Evolutionary conservation across 1,140 invertebrate species (phyloP), one percentile per base, ranked within the genome.

Genomic region (Anthonomus grandis): DNA sequence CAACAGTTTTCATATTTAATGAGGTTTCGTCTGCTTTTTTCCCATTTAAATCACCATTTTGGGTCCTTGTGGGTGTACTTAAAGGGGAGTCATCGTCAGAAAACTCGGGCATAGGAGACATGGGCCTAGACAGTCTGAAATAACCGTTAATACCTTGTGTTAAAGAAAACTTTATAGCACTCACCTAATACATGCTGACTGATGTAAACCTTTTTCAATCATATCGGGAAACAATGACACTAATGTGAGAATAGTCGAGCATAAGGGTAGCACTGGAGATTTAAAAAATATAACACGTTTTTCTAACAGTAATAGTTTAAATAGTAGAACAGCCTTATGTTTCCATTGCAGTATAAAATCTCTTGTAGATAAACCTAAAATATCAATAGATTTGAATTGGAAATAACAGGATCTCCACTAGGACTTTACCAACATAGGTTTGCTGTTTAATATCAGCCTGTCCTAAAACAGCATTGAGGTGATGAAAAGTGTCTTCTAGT

Each of bases 291-390:
- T 81, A 39, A 97, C 87, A 71, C 86, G 88, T 67, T 87, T 87
- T 72, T 98, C 93, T 39, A 99, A 77, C 31, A 97, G 74, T 18
- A 98, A 71, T 22, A 99, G 74, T 78, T 99, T 99, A 70, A 98
- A 98, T 9, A 99, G 74, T 41, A 96, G 77, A 25, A 99, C 74
- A 27, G 90, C 86, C 80, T 97, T 97, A 71, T 98, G 93, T 57
- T 87, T 84, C 82, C 95, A 98, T 58, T 84, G 82, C 60, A 89
- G 76, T 39, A 97, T 84, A 57, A 96, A 79, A 68, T 93, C 87
- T 68, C 86, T 78, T 5, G 86, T 81, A 18, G 89, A 89, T 57
- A 94, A 78, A 62, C 89, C 91, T 90, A 69, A 44, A 31, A 31
- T 31, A n/a, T n/a, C n/a, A n/a, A n/a, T n/a, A n/a, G n/a, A 31